These are phyloP conservation scores for Zelleria hepariella DNA, from an alignment of 2,888 invertebrate genomes.

Conservation along the genomic window DNA sequence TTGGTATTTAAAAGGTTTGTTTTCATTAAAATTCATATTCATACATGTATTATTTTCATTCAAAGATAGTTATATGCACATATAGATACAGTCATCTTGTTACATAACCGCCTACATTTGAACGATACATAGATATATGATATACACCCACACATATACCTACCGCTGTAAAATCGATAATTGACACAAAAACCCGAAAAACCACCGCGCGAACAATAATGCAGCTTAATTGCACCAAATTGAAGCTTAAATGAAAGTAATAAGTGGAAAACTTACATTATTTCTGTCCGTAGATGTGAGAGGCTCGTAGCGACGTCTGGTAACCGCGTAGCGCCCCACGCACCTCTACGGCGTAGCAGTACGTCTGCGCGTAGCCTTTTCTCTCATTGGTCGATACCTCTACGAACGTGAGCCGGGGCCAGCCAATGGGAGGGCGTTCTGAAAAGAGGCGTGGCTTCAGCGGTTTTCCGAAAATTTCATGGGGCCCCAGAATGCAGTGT, in stretches of 20 bases:
- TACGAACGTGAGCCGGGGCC: conserved; percentile 42
- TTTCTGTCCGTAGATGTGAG: conserved; percentile 57
- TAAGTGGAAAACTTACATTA: conserved; percentile 49
- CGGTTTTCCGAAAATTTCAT: conserved; percentile 68
- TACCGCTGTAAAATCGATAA: conserved; percentile 3
- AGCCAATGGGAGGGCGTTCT: conserved; percentile 49
- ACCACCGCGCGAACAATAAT: background rate
- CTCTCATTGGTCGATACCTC: conserved; percentile 48
- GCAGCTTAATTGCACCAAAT: background rate
- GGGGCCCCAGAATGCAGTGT: conserved; percentile 31
- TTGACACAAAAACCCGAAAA: background rate
- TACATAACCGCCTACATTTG: conserved; percentile 5
- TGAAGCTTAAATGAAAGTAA: background rate
- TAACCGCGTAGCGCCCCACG: conserved; percentile 57
- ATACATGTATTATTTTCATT: no score
- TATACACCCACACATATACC: conserved; percentile 6
- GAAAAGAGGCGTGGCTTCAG: conserved; percentile 55
- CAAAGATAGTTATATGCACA: background rate
- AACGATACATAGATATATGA: conserved; percentile 12
- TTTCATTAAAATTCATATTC: no score
- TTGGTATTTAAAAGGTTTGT: no score
- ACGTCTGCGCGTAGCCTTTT: conserved; percentile 61
- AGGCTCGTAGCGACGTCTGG: conserved; percentile 40
- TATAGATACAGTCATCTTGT: background rate
- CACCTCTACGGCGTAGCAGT: conserved; percentile 40